These are phyloP conservation scores for Battus philenor DNA, from an alignment of 1,140 invertebrate species.

Conservation along the genomic window DNA sequence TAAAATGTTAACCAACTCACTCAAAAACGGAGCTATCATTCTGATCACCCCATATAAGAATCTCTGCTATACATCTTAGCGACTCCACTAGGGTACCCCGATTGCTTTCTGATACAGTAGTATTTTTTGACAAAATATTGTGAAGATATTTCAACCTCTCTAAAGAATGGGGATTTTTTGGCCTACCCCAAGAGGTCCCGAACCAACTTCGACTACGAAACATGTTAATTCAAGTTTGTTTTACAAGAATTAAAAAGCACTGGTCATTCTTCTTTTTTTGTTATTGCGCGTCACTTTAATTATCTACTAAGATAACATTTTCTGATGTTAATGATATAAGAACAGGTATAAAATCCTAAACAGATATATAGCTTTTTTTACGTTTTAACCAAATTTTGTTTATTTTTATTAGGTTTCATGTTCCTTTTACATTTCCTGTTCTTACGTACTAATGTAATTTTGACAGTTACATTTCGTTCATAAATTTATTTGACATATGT, in stretches of 20 bases:
- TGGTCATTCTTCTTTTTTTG: slow-evolving; percentile 31
- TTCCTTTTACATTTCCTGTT: slow-evolving; percentile 23
- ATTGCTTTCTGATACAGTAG: slow-evolving; percentile 97
- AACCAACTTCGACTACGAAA: slow-evolving; percentile 93
- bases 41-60: slow-evolving; percentile 99
- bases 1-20: slow-evolving; percentile 80
- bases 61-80: slow-evolving; percentile 97
- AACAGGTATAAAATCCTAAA: no score
- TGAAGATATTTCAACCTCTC: slow-evolving; percentile 98
- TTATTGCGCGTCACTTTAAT: slow-evolving; percentile 36
- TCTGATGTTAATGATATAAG: neutral
- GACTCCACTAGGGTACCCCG: slow-evolving; percentile 97
- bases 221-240: slow-evolving; percentile 73
- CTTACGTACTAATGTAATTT: slow-evolving; percentile 26
- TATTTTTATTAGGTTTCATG: slow-evolving; percentile 23
- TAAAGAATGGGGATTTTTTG: slow-evolving; percentile 96
- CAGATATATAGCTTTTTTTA: slow-evolving; percentile 7
- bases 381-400: slow-evolving; percentile 24
- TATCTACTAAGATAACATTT: slow-evolving; percentile 23
- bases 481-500: no score
- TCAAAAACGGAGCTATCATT: slow-evolving; percentile 99
- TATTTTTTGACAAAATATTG: slow-evolving; percentile 96
- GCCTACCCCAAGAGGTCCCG: slow-evolving; percentile 90
- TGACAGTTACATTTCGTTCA: slow-evolving; percentile 19
- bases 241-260: slow-evolving; percentile 29